Base-by-base conservation (phyloP, 2,888 invertebrate species). In the Tetrapedia diversipes region DNA sequence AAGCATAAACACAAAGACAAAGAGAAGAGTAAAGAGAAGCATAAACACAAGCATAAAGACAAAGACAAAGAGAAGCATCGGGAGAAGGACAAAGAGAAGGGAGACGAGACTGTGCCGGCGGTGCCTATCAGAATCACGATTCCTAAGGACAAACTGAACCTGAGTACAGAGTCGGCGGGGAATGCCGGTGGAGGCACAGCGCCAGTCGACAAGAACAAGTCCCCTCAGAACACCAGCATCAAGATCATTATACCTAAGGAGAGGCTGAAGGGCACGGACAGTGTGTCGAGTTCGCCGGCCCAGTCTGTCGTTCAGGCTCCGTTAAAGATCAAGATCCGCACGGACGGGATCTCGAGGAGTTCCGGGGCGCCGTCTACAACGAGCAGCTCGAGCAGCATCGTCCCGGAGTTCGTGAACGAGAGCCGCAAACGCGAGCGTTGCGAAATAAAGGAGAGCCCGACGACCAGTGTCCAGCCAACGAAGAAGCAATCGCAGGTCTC, bases 191-290 rank as follows among this genome's bases (percentile, higher is more conserved):
- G 82, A 0, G 10, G 6, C 8, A 32, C 22, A 6, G 32, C 32
- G 32, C 0, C 73, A 3, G 7, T 49, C 1, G 84, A 86, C 61
- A 84, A 86, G 79, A 82, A 82, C 27, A 84, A 82, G 34, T 83
- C 85, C 0, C 85, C 66, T 41, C 81, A 75, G 22, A 83, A 84
- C 32, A 87, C 91, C 1, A 95, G 95, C 0, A 89, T 97, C 56
- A 97, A 97, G 91, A 96, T 97, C 59, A 97, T 96, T 91, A 97
- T 97, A 63, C 95, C 96, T 0, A 96, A 96, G 88, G 96, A 96
- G 80, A 93, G 95, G 61, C 91, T 96, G 49, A 94, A 95, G 83
- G 74, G 71, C 6, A 93, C 93, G 59, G 94, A 92, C 80, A 91
- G 89, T 86, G 93, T 93, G 60, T 94, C 92, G 74, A 91, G 89